A percentile compares a stretch with the other conserved stretches of the same genome.
These are phyloP conservation scores for Onychorhynchus coronatus DNA, from an alignment of 2,113 vertebrate genomes.

Conservation along the genomic window DNA sequence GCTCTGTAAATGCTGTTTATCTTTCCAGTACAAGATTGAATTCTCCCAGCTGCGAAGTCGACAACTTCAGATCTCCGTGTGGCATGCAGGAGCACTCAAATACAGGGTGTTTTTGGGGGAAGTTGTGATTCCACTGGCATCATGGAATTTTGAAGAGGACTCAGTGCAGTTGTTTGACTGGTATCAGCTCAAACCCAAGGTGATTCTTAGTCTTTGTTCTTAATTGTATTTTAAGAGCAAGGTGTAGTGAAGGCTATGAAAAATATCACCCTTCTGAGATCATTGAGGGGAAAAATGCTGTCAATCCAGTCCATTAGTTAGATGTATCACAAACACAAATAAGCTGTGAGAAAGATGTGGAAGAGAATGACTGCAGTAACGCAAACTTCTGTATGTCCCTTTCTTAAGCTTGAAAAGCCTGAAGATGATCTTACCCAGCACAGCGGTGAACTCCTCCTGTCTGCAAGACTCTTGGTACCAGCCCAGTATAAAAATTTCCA, in stretches of 20 bases:
- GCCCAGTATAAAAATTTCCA: neutral
- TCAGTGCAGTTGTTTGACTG: conserved; percentile 67
- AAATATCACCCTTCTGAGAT: neutral
- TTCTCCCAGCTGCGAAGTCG: conserved; percentile 74
- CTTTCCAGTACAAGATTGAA: conserved; percentile 79
- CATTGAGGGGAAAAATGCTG: neutral
- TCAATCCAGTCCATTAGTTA: neutral
- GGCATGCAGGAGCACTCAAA: conserved; percentile 81
- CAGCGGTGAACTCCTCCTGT: conserved; percentile 53
- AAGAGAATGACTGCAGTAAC: neutral
- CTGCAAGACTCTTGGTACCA: conserved; percentile 63
- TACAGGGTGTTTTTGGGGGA: conserved; percentile 86
- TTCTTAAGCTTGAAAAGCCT: conserved; percentile 55
- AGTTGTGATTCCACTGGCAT: conserved; percentile 80
- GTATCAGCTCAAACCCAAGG: conserved; percentile 84
- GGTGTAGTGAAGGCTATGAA: neutral
- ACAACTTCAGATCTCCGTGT: conserved; percentile 84
- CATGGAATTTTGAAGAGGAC: conserved; percentile 77
- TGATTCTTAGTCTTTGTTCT: conserved; percentile 32
- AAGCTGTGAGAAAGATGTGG: neutral
- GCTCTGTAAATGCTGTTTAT: neutral
- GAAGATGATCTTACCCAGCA: conserved; percentile 30
- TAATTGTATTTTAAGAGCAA: neutral
- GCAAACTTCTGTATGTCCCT: neutral
- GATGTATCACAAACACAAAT: neutral